These are phyloP conservation scores for Takifugu flavidus DNA, from an alignment of 2,113 vertebrate species.

Conservation along the genomic window DNA sequence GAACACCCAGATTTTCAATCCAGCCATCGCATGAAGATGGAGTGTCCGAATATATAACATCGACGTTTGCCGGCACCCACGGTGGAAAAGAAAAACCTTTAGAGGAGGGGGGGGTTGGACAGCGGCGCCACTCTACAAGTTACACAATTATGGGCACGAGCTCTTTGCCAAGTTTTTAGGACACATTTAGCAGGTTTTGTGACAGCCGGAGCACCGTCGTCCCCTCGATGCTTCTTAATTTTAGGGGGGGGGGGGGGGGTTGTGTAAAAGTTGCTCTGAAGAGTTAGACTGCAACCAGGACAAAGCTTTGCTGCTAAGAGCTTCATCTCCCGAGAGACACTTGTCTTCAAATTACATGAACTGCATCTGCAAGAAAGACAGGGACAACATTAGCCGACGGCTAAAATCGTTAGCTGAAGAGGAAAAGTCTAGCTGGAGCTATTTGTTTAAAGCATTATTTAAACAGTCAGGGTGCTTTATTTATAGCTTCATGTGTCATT, in stretches of 20 bases:
- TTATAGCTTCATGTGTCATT: no score
- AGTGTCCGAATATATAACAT: constrained; percentile 65
- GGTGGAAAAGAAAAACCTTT: constrained; percentile 65
- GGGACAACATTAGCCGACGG: constrained; percentile 4
- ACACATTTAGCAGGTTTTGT: constrained; percentile 62
- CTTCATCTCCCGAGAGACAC: constrained; percentile 78
- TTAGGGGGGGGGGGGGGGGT: constrained; percentile 37
- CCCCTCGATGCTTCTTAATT: constrained; percentile 73
- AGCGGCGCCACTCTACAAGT: constrained; percentile 77
- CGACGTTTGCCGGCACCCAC: constrained; percentile 65
- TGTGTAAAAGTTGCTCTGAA: constrained; percentile 75
- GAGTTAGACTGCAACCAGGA: constrained; percentile 82
- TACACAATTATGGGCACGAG: constrained; percentile 65
- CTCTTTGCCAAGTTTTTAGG: constrained; percentile 47
- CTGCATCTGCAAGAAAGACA: constrained; percentile 83
- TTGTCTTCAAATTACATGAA: constrained; percentile 92
- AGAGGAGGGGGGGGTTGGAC: constrained; percentile 68
- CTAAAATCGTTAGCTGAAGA: background rate
- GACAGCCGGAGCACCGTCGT: constrained; percentile 58
- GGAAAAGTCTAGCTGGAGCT: no score
- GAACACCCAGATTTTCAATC: constrained; percentile 70
- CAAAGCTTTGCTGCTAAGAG: constrained; percentile 83
- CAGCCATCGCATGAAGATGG: constrained; percentile 46
- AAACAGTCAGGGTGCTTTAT: no score
- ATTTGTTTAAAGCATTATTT: no score